These are phyloP conservation scores for Pedetes capensis DNA, from an alignment of 2,113 vertebrate genomes.

Conservation along the genomic window DNA sequence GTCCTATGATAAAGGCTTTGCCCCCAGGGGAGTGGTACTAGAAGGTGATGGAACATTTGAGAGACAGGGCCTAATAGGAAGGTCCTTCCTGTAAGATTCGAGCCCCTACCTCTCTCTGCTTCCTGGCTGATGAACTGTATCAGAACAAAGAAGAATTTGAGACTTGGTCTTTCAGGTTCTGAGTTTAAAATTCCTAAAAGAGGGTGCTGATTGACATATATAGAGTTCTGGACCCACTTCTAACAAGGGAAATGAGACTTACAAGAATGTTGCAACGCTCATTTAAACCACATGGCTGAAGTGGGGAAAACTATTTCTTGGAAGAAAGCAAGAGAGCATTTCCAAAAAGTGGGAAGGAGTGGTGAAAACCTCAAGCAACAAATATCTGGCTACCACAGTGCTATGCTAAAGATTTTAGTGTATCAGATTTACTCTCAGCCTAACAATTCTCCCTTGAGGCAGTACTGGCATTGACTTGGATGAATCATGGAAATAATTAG, in stretches of 20 bases:
- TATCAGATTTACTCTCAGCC: neutral
- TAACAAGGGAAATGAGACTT: neutral
- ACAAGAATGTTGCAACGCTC: neutral
- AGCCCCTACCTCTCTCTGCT: neutral
- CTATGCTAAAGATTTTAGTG: neutral
- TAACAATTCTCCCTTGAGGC: neutral
- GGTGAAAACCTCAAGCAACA: neutral
- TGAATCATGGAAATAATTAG: neutral
- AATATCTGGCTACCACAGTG: accelerated
- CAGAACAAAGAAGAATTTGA: neutral
- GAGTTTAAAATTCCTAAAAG: neutral
- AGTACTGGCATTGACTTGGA: neutral
- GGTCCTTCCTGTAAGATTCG: neutral
- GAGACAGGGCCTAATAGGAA: neutral
- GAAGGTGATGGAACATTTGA: neutral
- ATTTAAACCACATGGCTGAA: neutral
- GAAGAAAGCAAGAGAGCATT: neutral
- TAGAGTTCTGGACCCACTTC: neutral
- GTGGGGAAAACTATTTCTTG: neutral
- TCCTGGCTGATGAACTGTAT: neutral
- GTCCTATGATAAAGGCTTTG: too few relatives aligned
- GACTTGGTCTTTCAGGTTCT: neutral
- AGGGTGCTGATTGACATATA: neutral
- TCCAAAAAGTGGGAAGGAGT: neutral
- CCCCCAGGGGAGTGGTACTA: neutral